Conservation (phyloP, 2,888 invertebrate species). For the Drosophila yooni region DNA sequence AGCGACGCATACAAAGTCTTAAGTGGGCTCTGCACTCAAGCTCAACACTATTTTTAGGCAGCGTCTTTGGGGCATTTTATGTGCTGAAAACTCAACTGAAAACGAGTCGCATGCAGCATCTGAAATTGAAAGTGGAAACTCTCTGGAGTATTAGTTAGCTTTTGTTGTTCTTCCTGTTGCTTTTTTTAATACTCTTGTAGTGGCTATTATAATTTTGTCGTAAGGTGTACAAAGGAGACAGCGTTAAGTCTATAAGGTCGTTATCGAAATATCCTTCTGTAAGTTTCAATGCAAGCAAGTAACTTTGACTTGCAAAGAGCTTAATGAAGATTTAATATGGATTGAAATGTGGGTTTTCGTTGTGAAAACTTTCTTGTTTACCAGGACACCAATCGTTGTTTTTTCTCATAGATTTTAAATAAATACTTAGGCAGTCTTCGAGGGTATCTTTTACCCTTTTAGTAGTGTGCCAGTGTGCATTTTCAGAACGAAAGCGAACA, state of each 20-base stretch:
- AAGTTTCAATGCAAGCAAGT: not conserved
- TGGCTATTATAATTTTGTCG: not conserved
- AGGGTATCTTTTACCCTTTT: not conserved
- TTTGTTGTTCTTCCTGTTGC: constrained; percentile 12
- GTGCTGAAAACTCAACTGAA: constrained; percentile 38
- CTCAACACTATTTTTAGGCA: constrained; percentile 72
- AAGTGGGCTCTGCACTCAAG: constrained; percentile 45
- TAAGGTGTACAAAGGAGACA: not conserved
- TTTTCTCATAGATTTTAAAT: not conserved
- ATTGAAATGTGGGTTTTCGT: not conserved
- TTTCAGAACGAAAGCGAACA: constrained; percentile 43
- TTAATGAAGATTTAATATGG: not conserved
- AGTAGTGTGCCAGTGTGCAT: too few species aligned
- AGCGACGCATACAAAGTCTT: constrained; percentile 53
- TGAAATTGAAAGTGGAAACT: constrained; percentile 82
- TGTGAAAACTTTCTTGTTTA: not conserved
- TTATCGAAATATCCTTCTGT: not conserved
- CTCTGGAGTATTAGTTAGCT: constrained; percentile 72
- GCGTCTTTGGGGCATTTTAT: constrained; percentile 35
- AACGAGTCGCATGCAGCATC: constrained; percentile 57
- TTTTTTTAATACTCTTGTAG: constrained; percentile 3
- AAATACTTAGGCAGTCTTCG: not conserved
- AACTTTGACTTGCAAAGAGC: not conserved
- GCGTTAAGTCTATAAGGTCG: not conserved
- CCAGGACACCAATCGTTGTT: not conserved